These are phyloP conservation scores for Psilanteris sp. DNA, from an alignment of 1,140 invertebrate species.

Conservation along the genomic window DNA sequence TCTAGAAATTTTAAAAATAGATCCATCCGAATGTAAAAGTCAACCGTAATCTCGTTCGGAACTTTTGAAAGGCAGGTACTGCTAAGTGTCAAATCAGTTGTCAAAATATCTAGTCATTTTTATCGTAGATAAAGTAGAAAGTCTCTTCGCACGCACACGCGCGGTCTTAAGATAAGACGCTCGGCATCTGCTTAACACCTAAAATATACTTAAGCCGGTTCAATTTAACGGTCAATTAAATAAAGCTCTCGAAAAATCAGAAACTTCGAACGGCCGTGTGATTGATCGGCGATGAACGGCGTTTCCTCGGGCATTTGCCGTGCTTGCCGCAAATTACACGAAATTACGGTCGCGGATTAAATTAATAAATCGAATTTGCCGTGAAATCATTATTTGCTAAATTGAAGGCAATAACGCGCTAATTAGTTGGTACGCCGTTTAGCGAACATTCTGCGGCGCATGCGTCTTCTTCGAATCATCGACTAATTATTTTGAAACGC, in stretches of 20 bases:
- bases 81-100: slow-evolving; percentile 31
- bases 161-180: slow-evolving; percentile 15
- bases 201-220: slow-evolving; percentile 5
- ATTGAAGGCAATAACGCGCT: slow-evolving; percentile 34
- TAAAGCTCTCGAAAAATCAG: background rate
- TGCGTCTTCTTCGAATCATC: slow-evolving; percentile 46
- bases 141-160: slow-evolving; percentile 2
- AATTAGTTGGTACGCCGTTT: slow-evolving; percentile 37
- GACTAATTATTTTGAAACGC: slow-evolving; percentile 57
- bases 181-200: slow-evolving; percentile 12
- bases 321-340: slow-evolving; percentile 5
- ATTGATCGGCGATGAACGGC: slow-evolving; percentile 1
- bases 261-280: background rate
- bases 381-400: slow-evolving; percentile 30
- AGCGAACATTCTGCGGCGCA: slow-evolving; percentile 17
- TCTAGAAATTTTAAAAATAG: slow-evolving; percentile 20
- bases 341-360: background rate
- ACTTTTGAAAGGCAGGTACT: slow-evolving; percentile 24
- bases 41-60: background rate
- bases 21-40: slow-evolving; percentile 15
- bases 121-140: slow-evolving; percentile 5
- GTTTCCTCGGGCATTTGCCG: background rate
- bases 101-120: slow-evolving; percentile 25
- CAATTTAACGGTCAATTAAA: slow-evolving; percentile 27
- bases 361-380: slow-evolving; percentile 16